phyloP scores from a whole-genome alignment of 2,797 vertebrate genomes.

The Lithobates pipiens region DNA sequence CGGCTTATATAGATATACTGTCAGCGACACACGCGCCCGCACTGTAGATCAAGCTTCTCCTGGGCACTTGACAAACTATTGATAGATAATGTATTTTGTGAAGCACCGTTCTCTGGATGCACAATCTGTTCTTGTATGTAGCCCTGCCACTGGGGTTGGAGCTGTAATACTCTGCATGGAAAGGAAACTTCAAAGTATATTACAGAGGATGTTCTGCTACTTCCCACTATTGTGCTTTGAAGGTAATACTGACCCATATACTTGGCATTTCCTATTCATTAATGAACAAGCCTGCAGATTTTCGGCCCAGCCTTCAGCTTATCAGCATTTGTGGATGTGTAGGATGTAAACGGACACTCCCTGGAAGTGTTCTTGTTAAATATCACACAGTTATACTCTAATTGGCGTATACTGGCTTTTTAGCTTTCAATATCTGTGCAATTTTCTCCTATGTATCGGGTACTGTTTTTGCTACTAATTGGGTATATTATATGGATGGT shows the following conservation, averaged over 20 bases:
- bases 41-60: background rate
- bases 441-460: too few relatives aligned
- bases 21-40: background rate
- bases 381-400: background rate
- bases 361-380: slow-evolving; percentile 13
- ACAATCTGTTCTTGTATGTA: background rate
- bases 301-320: background rate
- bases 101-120: background rate
- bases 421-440: too few relatives aligned
- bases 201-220: background rate
- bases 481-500: too few relatives aligned
- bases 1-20: background rate
- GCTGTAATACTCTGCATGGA: background rate
- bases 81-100: background rate
- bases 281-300: background rate
- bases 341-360: background rate
- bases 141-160: background rate
- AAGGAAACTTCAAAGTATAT: slow-evolving; percentile 10
- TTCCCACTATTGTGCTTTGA: slow-evolving; percentile 25
- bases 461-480: too few relatives aligned
- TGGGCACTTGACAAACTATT: background rate
- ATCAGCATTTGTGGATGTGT: background rate
- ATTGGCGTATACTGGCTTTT: too few relatives aligned
- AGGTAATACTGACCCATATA: slow-evolving; percentile 10
- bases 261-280: slow-evolving; percentile 27